These are phyloP conservation scores for Drosophila subsilvestris DNA, from an alignment of 2,888 invertebrate species.

Conservation along the genomic window DNA sequence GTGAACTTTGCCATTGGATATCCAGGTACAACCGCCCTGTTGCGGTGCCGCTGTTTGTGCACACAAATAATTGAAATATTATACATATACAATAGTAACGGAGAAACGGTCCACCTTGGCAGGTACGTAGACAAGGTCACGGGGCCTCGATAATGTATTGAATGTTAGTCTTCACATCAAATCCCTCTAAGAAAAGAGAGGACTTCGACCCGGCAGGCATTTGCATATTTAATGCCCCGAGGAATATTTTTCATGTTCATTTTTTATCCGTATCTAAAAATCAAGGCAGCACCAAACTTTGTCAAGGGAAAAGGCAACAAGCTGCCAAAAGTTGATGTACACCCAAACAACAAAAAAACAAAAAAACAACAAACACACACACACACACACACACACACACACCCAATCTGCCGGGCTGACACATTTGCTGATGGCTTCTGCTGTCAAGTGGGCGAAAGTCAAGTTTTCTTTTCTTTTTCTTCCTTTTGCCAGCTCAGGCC, in stretches of 20 bases:
- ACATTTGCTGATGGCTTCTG: conserved; percentile 50
- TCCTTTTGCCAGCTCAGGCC: neutral
- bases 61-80: conserved; percentile 50
- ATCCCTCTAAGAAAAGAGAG: conserved; percentile 20
- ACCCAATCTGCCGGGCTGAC: conserved; percentile 27
- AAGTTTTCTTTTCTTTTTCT: conserved; percentile 20
- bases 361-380: conserved; percentile 32
- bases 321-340: conserved; percentile 13
- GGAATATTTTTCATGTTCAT: conserved; percentile 46
- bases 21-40: conserved; percentile 10
- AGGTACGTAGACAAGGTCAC: conserved; percentile 23
- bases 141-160: conserved; percentile 37
- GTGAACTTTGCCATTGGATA: conserved; percentile 37
- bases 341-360: conserved; percentile 29
- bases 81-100: conserved; percentile 10
- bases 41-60: neutral
- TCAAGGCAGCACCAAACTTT: conserved; percentile 33
- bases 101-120: conserved; percentile 21
- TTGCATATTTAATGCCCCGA: conserved; percentile 66
- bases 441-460: conserved; percentile 34
- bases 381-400: conserved; percentile 24
- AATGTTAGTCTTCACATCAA: conserved; percentile 36
- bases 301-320: conserved; percentile 45
- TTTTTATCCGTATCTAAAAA: conserved; percentile 55
- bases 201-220: conserved; percentile 36